These are phyloP conservation scores for Chymomyza costata DNA, from an alignment of 1,140 invertebrate genomes.

Conservation along the genomic window DNA sequence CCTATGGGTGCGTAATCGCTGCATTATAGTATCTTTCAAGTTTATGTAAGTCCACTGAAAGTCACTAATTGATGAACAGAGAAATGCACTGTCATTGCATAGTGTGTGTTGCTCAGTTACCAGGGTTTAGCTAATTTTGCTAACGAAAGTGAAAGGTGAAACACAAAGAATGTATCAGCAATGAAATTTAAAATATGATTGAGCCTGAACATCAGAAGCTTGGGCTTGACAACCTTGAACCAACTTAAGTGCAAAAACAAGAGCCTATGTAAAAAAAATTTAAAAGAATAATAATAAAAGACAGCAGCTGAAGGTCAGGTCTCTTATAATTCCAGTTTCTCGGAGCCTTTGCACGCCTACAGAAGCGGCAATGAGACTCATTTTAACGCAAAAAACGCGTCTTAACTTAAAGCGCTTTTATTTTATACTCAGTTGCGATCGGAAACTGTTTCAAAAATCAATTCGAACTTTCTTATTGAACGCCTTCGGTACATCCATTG, in stretches of 20 bases:
- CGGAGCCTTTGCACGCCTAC: constrained; percentile 12
- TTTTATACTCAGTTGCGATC: too few relatives aligned
- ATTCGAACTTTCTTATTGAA: too few relatives aligned
- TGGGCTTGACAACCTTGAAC: constrained; percentile 34
- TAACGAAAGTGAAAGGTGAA: constrained; percentile 52
- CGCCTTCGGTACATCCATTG: too few relatives aligned
- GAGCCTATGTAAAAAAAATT: constrained; percentile 2
- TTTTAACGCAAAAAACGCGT: too few relatives aligned
- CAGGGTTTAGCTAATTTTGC: constrained; percentile 13
- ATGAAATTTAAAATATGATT: constrained; percentile 36
- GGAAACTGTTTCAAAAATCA: too few relatives aligned
- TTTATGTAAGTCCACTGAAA: too few relatives aligned
- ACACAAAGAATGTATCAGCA: too few relatives aligned
- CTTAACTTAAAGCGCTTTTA: too few relatives aligned
- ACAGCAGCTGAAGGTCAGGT: constrained; percentile 46
- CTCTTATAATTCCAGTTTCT: constrained; percentile 56
- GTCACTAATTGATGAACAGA: constrained; percentile 43
- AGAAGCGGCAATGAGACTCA: constrained; percentile 26
- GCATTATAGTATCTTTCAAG: too few relatives aligned
- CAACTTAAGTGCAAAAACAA: constrained; percentile 19
- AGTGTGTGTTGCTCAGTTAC: constrained; percentile 10
- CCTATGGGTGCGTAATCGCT: too few relatives aligned
- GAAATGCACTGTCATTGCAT: constrained; percentile 30
- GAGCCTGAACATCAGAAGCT: constrained; percentile 9
- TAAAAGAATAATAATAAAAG: constrained; percentile 16